phyloP scores from a whole-genome alignment of 2,113 vertebrate species.

The Isichthys henryi region DNA sequence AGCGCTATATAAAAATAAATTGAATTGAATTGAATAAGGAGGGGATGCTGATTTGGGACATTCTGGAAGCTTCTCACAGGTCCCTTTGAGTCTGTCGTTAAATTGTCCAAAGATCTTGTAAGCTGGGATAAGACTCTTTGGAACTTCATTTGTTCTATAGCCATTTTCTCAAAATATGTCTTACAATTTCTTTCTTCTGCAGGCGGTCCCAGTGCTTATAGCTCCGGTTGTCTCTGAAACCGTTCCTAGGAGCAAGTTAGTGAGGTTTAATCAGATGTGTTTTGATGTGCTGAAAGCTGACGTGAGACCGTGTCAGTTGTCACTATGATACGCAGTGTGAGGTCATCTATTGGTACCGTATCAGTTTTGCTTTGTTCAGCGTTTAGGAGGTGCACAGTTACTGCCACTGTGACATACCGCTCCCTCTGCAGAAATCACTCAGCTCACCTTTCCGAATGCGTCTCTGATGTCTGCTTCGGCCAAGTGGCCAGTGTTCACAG shows the following conservation, averaged over 20 bases:
- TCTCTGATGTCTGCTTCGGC: neutral
- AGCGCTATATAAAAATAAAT: too few relatives aligned
- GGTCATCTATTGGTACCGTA: neutral
- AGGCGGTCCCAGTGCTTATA: neutral
- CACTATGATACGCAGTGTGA: neutral
- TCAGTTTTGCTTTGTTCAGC: neutral
- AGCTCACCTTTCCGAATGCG: neutral
- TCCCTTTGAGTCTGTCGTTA: neutral
- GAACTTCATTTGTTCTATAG: neutral
- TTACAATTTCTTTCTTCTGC: neutral
- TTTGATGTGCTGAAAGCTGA: neutral
- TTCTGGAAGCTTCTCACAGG: neutral
- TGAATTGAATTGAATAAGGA: too few relatives aligned
- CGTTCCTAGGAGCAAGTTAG: neutral
- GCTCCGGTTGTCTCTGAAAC: neutral
- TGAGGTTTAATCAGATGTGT: neutral
- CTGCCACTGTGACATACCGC: neutral
- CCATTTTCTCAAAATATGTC: neutral
- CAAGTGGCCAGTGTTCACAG: neutral
- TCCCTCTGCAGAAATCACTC: neutral
- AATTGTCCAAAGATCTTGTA: neutral
- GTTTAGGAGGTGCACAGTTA: neutral
- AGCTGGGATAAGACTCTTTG: neutral
- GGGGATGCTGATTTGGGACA: neutral
- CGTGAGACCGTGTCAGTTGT: neutral